These are phyloP conservation scores for Drosophila setifemur DNA, from an alignment of 1,140 invertebrate genomes.

Conservation along the genomic window DNA sequence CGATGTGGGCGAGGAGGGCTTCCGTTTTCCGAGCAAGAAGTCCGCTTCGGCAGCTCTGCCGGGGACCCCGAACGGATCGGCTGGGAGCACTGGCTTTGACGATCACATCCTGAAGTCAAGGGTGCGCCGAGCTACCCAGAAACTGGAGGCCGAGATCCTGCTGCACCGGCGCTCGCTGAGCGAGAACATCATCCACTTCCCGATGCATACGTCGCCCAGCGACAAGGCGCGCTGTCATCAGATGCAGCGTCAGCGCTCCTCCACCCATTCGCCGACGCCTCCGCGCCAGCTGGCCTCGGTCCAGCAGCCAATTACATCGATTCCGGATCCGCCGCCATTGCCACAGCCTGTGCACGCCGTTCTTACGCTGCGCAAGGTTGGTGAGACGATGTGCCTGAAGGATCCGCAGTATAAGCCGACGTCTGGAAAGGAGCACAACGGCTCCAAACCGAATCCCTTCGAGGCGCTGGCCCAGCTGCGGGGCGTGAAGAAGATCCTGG, in stretches of 20 bases:
- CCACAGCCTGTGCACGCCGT: slow-evolving; percentile 79
- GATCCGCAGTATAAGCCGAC: slow-evolving; percentile 90
- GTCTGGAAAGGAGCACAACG: slow-evolving; percentile 83
- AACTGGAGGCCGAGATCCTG: slow-evolving; percentile 76
- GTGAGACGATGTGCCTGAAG: slow-evolving; percentile 90
- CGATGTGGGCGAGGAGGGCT: slow-evolving; percentile 67
- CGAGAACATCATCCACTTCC: slow-evolving; percentile 85
- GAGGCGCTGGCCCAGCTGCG: slow-evolving; percentile 86
- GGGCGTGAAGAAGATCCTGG: slow-evolving; percentile 91
- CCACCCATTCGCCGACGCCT: slow-evolving; percentile 74
- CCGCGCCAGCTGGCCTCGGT: slow-evolving; percentile 49
- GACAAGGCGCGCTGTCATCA: slow-evolving; percentile 90
- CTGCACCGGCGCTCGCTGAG: slow-evolving; percentile 87
- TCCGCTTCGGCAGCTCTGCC: slow-evolving; percentile 60
- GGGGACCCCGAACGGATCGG: slow-evolving; percentile 69
- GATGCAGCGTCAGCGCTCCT: slow-evolving; percentile 79
- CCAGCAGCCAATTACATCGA: slow-evolving; percentile 2
- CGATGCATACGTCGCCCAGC: slow-evolving; percentile 85
- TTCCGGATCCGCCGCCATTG: slow-evolving; percentile 55
- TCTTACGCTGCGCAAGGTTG: slow-evolving; percentile 85
- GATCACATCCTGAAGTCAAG: slow-evolving; percentile 59
- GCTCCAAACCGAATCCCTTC: slow-evolving; percentile 86
- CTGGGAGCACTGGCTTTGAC: slow-evolving; percentile 57
- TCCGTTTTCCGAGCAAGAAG: slow-evolving; percentile 80
- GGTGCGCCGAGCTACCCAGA: slow-evolving; percentile 81